Conservation (phyloP, 2,113 vertebrate species). For the Oceanites oceanicus region DNA sequence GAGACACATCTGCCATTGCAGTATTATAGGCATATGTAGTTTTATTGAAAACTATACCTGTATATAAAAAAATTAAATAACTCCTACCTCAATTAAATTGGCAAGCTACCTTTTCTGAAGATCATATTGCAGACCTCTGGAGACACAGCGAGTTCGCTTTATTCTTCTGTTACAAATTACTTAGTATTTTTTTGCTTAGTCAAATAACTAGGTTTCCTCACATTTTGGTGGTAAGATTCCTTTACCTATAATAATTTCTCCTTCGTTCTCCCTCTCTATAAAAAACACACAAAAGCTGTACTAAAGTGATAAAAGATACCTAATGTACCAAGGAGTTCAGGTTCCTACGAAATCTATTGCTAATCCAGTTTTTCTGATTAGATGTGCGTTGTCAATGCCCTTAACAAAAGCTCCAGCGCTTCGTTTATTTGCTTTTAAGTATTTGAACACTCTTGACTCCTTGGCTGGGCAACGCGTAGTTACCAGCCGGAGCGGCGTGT, state of each 20-base stretch:
- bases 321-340: not conserved
- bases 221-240: constrained; percentile 13
- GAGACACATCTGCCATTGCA: constrained; percentile 83
- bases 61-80: constrained; percentile 74
- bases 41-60: constrained; percentile 79
- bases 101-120: constrained; percentile 68
- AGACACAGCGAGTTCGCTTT: constrained; percentile 55
- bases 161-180: constrained; percentile 65
- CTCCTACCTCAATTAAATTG: constrained; percentile 75
- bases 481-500: not conserved
- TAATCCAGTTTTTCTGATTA: not conserved
- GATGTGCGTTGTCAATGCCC: not conserved
- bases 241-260: constrained; percentile 7
- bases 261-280: not conserved
- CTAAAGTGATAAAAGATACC: not conserved
- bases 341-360: not conserved
- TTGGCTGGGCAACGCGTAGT: not conserved
- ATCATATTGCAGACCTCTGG: constrained; percentile 67
- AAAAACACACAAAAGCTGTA: not conserved
- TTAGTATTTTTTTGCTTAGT: constrained; percentile 61
- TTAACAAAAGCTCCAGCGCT: not conserved
- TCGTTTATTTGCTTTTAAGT: not conserved
- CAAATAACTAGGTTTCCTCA: constrained; percentile 45
- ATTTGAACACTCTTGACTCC: not conserved
- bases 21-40: constrained; percentile 74